Evolutionary conservation across 1,140 invertebrate genomes (phyloP), one percentile per base, ranked within the genome.

Genomic region (Drosophila tsacasi): DNA sequence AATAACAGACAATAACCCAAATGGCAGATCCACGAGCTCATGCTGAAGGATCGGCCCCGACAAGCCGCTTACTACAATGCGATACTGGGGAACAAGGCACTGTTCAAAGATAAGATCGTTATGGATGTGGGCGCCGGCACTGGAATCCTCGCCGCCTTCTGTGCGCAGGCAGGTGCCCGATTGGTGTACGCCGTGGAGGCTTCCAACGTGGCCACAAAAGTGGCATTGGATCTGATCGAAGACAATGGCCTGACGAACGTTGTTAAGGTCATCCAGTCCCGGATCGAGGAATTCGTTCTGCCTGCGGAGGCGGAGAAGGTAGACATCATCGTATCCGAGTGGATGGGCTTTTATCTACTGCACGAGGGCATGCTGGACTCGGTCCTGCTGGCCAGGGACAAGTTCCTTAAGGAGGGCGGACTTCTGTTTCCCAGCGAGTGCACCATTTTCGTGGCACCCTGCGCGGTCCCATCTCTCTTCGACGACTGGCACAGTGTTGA

Each of bases 281-380:
- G 95, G 92, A 94, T 98, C 2, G 95, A 96, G 87, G 94, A 97
- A 92, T 94, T 97, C 42, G 94, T 94, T 35, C 93, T 99, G 50
- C 96, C 98, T 10, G 95, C 97, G 32, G 95, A 96, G 39, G 94
- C 95, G 37, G 95, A 97, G 37, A 97, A 98, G 93, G 98, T 99
- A 13, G 99, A 99, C 94, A 96, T 98, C 2, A 99, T 99, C 76
- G 96, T 99, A 30, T 99, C 98, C 6, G 99, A 99, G 94, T 99
- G 98, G 98, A 99, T 99, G 99, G 99, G 99, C 5, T 99, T 99
- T 93, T 99, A 99, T 93, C 94, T 99, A 13, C 94, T 99, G 35
- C 99, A 99, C 93, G 99, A 99, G 93, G 98, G 97, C 37, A 99
- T 99, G 99, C 93, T 99, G 40, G 97, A 99, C 92, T 97, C 97